Percentiles rank a stretch among this genome's conserved stretches.
These are phyloP conservation scores for Schizotus pectinicornis DNA, from an alignment of 2,888 invertebrate genomes.

Conservation along the genomic window DNA sequence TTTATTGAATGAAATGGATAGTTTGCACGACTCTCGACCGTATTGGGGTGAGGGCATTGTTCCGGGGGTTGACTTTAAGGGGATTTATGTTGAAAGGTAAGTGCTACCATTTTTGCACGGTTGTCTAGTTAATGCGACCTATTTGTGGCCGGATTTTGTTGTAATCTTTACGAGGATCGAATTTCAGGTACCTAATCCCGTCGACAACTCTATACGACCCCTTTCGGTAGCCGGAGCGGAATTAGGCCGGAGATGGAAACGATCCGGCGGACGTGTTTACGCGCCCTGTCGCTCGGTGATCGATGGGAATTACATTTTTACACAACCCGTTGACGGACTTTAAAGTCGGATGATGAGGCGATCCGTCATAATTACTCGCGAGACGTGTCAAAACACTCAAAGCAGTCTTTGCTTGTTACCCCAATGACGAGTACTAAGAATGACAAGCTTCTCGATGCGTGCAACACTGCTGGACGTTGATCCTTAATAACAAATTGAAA, in stretches of 20 bases:
- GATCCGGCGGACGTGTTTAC: constrained; percentile 12
- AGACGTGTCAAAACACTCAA: constrained; percentile 20
- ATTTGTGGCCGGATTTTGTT: constrained; percentile 53
- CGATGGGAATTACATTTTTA: constrained; percentile 19
- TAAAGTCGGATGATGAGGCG: constrained; percentile 13
- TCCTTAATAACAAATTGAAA: no score
- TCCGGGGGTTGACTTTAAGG: constrained; percentile 39
- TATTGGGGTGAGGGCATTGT: constrained; percentile 36
- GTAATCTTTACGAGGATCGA: constrained; percentile 27
- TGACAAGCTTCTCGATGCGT: neutral
- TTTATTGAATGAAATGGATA: constrained; percentile 55
- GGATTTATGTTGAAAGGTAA: constrained; percentile 46
- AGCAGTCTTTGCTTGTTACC: neutral
- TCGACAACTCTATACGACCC: constrained; percentile 19
- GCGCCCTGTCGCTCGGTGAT: constrained; percentile 17
- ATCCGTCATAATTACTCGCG: constrained; percentile 28
- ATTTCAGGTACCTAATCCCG: constrained; percentile 2
- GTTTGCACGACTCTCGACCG: constrained; percentile 49
- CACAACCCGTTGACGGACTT: constrained; percentile 8
- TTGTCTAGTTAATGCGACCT: constrained; percentile 52
- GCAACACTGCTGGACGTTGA: no score
- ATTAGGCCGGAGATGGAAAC: constrained; percentile 6
- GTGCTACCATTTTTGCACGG: constrained; percentile 56
- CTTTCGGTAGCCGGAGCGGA: constrained; percentile 5
- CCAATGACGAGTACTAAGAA: no score